Conservation (phyloP, 2,888 invertebrate species). For the Chrysolina americana region DNA sequence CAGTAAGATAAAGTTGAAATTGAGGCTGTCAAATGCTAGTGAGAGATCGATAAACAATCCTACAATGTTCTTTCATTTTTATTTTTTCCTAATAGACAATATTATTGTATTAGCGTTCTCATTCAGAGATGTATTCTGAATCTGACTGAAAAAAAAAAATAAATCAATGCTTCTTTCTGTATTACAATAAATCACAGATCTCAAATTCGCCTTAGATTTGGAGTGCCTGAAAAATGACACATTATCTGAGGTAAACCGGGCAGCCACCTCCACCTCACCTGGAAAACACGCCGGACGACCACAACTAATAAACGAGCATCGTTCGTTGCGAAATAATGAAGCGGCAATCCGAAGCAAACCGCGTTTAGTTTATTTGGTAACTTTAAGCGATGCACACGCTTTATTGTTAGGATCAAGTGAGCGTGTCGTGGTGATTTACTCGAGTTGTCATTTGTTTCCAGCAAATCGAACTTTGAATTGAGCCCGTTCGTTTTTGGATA, state of each 20-base stretch:
- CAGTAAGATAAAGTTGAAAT: too few relatives aligned
- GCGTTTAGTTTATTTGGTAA: conserved; percentile 67
- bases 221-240: conserved; percentile 7
- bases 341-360: conserved; percentile 59
- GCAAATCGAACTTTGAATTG: conserved; percentile 26
- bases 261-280: conserved; percentile 40
- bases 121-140: too few relatives aligned
- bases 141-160: too few relatives aligned
- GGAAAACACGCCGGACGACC: conserved; percentile 45
- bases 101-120: too few relatives aligned
- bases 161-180: too few relatives aligned
- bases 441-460: conserved; percentile 31
- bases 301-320: conserved; percentile 56
- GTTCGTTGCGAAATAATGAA: conserved; percentile 65
- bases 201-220: not conserved
- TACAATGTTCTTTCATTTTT: too few relatives aligned
- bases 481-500: conserved; percentile 12
- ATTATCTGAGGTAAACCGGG: not conserved
- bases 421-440: conserved; percentile 38
- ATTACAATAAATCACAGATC: not conserved
- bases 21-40: too few relatives aligned
- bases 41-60: too few relatives aligned
- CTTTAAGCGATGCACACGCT: conserved; percentile 66
- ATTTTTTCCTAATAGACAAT: too few relatives aligned
- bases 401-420: conserved; percentile 59